Evolutionary conservation across 2,797 vertebrate species (phyloP).

Genomic region (Crenichthys baileyi): DNA sequence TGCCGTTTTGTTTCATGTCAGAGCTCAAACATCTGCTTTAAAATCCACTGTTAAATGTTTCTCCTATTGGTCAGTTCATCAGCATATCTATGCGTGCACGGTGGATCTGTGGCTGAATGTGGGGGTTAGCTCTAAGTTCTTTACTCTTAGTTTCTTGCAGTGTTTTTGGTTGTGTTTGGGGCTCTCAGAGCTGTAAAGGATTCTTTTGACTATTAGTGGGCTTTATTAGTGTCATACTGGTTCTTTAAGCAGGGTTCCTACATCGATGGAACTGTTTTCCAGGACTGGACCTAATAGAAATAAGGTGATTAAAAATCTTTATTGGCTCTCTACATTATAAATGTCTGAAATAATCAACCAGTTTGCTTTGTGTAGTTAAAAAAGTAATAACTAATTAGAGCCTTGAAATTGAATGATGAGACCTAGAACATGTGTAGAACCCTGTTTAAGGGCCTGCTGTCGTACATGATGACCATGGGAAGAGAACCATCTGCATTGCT

Average conservation of each 20-base stretch:
- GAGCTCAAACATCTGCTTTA: background rate
- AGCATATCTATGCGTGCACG: background rate
- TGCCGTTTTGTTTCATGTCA: background rate
- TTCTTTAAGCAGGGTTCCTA: background rate
- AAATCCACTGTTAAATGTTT: background rate
- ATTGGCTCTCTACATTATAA: background rate
- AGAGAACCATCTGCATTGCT: too few relatives aligned
- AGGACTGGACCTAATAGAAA: background rate
- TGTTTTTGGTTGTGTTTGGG: background rate
- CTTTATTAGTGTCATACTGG: background rate
- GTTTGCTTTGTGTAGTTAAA: background rate
- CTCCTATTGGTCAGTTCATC: background rate
- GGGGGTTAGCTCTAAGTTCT: background rate
- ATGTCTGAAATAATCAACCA: background rate
- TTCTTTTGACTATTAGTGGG: background rate
- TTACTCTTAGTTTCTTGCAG: background rate
- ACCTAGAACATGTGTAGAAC: background rate
- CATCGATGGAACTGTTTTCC: background rate
- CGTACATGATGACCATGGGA: too few relatives aligned
- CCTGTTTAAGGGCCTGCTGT: background rate
- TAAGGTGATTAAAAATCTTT: too few relatives aligned
- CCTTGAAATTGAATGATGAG: background rate
- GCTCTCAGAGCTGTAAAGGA: background rate
- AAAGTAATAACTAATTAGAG: background rate
- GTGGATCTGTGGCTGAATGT: constrained; percentile 5